Evolutionary conservation across 2,888 invertebrate genomes (phyloP).

Genomic region (Bombylius major): DNA sequence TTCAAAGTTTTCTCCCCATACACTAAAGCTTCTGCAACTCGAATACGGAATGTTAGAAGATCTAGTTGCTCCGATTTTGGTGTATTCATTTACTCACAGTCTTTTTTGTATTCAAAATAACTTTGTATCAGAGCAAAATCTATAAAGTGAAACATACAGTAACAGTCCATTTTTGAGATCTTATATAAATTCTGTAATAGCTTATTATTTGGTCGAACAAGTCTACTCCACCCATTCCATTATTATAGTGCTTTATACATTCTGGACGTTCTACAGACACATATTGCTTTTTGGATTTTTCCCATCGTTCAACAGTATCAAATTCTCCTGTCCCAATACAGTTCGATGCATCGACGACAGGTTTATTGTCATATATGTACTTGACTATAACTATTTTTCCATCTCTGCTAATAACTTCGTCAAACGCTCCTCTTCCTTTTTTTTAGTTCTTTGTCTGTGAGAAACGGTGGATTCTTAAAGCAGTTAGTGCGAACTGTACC

Average conservation of each 20-base stretch:
- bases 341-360: constrained; percentile 21
- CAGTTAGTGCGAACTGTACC: no score
- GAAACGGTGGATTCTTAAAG: no score
- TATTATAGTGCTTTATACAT: constrained; percentile 19
- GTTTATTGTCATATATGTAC: constrained; percentile 23
- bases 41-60: no score
- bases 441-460: no score
- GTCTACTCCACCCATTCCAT: constrained; percentile 22
- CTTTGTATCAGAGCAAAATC: no score
- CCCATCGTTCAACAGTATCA: constrained; percentile 16
- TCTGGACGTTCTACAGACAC: constrained; percentile 16
- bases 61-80: no score
- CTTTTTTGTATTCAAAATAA: no score
- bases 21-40: no score
- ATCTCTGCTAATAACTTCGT: constrained; percentile 11
- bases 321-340: constrained; percentile 18
- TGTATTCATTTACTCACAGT: no score
- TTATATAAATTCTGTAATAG: constrained; percentile 14
- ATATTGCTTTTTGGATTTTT: constrained; percentile 14
- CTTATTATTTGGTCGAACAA: constrained; percentile 15
- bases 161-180: constrained; percentile 14
- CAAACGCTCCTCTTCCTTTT: background rate
- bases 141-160: constrained; percentile 1
- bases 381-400: constrained; percentile 14
- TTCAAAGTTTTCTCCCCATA: no score